Base-by-base conservation (phyloP, 2,797 vertebrate genomes). In the Allobates femoralis region DNA sequence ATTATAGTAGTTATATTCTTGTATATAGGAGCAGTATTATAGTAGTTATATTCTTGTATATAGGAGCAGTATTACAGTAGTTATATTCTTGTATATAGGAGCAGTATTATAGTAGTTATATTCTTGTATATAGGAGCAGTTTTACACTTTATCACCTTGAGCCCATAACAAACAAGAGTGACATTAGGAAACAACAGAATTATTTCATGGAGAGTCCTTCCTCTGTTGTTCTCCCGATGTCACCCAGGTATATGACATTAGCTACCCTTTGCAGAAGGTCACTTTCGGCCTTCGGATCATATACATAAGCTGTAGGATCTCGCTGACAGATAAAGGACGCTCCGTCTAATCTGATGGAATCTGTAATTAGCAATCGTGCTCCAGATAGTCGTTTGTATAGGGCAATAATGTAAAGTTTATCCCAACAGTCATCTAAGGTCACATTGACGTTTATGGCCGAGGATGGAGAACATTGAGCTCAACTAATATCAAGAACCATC, bases 361-460 rank as follows among this genome's bases (percentile, higher is more conserved):
- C 51, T 77, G 1, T 77, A 55, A 77, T 77, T 77, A 77, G 50
- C 7, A 32, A 32, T 55, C 51, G 1, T 21, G 50, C 26, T 5
- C n/a, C 26, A 56, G 28, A 32, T 50, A 19, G 5, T 53, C 46
- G 21, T 53, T 56, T 30, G 50, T 77, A 21, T 56, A 30, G 74
- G n/a, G 14, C 50, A 21, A 32, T 77, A 56, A 55, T 58, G 76
- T 67, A 66, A 71, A 32, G 30, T 71, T 55, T 82, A 46, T 73
- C 80, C 32, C 23, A 18, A n/a, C 32, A 71, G 66, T n/a, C 30
- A 71, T 26, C n/a, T 69, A n/a, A 71, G 80, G 80, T 82, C 50
- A 56, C 32, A 37, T 32, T 37, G 28, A n/a, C 32, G n/a, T 71
- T 26, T 34, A 37, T 56, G 66, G 5, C 51, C 26, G 80, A 82